Conservation (phyloP, 2,797 vertebrate genomes). For the Pantherophis vulpinus region DNA sequence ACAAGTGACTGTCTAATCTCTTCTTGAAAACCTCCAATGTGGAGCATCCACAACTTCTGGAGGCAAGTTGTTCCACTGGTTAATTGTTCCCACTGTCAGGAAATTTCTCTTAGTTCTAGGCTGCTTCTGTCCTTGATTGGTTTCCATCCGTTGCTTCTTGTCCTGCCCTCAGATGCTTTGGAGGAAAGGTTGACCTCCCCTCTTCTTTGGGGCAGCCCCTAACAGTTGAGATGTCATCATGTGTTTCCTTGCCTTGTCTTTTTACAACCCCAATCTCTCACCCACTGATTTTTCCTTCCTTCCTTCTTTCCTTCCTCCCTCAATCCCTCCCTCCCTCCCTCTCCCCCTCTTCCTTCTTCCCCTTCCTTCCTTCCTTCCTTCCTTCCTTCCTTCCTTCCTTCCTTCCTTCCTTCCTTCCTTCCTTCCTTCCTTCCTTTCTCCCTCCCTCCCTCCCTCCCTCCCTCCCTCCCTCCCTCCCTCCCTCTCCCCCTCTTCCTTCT, state of each 20-base stretch:
- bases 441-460: too few relatives aligned
- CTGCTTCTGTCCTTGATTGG: neutral
- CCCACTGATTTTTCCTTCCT: neutral
- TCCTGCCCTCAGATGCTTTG: neutral
- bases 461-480: too few relatives aligned
- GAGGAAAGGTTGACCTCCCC: neutral
- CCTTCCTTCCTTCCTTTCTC: too few relatives aligned
- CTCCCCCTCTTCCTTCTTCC: neutral
- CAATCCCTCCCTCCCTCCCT: neutral
- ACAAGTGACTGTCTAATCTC: neutral
- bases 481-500: neutral
- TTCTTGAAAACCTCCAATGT: neutral
- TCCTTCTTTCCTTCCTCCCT: too few relatives aligned
- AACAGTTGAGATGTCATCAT: neutral
- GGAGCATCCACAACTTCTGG: neutral
- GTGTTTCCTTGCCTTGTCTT: neutral
- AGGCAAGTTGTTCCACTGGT: neutral
- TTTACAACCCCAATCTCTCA: neutral
- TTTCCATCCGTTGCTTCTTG: neutral
- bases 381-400: too few relatives aligned
- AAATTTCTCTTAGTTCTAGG: neutral
- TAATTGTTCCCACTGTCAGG: neutral
- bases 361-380: too few relatives aligned
- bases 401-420: too few relatives aligned
- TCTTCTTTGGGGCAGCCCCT: neutral